Base-by-base conservation (phyloP, 2,797 vertebrate species). In the Hirundo rustica region DNA sequence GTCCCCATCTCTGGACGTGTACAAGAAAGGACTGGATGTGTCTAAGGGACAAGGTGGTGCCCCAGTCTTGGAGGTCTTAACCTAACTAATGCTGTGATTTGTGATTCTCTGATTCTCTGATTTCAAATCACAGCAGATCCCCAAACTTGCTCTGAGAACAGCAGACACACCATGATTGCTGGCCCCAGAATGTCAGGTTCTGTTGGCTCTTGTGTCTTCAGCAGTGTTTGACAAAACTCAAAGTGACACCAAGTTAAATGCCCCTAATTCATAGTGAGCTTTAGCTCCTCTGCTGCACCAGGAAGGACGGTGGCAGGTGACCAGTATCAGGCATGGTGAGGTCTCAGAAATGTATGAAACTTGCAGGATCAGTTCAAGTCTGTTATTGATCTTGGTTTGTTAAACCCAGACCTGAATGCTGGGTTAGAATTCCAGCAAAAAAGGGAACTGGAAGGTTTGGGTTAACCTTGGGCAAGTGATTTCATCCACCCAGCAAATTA, bases 131-230 rank as follows among this genome's bases (percentile, higher is more conserved):
- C 16, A 54, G 73, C 44, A 45, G 23, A 53, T 29, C 53, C 65
- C 38, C 16, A 19, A 76, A 53, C 27, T n/a, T 16, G 26, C 54
- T 92, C 11, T 64, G 54, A 80, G 88, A 79, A 42, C 7, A 55
- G 45, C 75, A 80, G 51, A 58, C 53, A 0, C 47, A 70, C 34
- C 34, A 27, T 0, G 0, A n/a, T 12, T 6, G 0, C 51, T 40
- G 74, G 64, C 29, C 51, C n/a, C 20, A 78, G 61, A 68, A 53
- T 7, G 3, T 19, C 51, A 73, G 0, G 0, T 54, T 55, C 48
- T 34, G 38, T 10, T 58, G 55, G 54, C 30, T 79, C 25, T 2
- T 5, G 26, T 7, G 10, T 26, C 70, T 66, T 78, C 22, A 76
- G 21, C 11, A 3, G 0, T 42, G 16, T 55, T 70, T 79, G 67